Conservation (phyloP, 92 coral and sea anemone species). For the Porites divaricata region DNA sequence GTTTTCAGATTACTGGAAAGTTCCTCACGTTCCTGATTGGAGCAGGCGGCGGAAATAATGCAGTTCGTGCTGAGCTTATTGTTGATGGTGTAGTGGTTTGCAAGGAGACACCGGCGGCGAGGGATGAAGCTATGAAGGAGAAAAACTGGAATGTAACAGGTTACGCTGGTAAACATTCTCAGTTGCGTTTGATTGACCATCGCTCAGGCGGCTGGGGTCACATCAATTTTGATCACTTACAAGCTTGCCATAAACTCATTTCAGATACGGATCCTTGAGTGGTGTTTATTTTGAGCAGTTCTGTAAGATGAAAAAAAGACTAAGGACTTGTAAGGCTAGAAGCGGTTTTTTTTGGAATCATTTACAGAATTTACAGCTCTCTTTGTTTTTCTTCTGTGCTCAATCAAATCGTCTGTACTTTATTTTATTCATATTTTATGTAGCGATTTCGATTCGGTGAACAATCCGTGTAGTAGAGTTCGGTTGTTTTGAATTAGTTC, state of each 20-base stretch:
- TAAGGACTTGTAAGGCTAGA: too few species aligned
- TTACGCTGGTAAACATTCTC: constrained; percentile 32
- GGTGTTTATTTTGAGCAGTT: too few species aligned
- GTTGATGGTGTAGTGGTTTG: neutral
- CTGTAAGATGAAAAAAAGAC: too few species aligned
- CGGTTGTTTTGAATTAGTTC: too few species aligned
- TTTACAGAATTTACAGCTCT: too few species aligned
- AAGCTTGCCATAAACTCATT: neutral
- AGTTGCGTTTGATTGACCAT: constrained; percentile 41
- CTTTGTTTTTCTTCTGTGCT: too few species aligned
- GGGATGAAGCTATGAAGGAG: constrained; percentile 30
- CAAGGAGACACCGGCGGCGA: neutral
- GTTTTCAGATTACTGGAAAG: neutral
- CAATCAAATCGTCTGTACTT: too few species aligned
- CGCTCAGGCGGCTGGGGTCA: constrained; percentile 43
- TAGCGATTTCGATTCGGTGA: too few species aligned
- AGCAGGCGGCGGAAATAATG: neutral
- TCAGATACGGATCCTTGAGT: too few species aligned
- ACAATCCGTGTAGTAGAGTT: too few species aligned
- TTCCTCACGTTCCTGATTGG: neutral
- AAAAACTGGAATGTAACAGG: constrained; percentile 37
- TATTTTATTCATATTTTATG: too few species aligned
- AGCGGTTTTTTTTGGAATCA: too few species aligned
- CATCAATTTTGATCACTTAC: constrained; percentile 58
- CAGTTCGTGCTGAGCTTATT: neutral